Evolutionary conservation across 1,140 invertebrate genomes (phyloP).

Genomic region (Dendroctonus ponderosae): DNA sequence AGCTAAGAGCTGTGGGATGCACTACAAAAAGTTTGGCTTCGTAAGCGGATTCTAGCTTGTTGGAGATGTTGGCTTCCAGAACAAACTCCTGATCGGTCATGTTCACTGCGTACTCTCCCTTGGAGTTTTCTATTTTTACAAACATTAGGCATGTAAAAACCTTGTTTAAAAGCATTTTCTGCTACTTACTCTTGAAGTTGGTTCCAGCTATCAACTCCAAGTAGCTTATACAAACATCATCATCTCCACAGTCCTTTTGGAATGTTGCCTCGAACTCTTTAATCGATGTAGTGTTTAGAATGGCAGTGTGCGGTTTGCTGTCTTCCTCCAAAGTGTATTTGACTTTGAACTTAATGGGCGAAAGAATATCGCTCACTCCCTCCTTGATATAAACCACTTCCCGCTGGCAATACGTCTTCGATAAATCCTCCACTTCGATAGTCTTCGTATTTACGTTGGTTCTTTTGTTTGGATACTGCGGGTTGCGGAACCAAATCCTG

Average conservation of each 20-base stretch:
- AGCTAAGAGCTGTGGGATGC: conserved; percentile 76
- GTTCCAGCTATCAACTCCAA: conserved; percentile 65
- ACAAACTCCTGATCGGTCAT: conserved; percentile 66
- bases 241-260: conserved; percentile 88
- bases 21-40: conserved; percentile 79
- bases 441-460: conserved; percentile 16
- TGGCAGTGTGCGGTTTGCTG: conserved; percentile 73
- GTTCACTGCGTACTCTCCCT: conserved; percentile 29
- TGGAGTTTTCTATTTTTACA: conserved; percentile 7
- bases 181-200: conserved; percentile 33
- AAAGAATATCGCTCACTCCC: conserved; percentile 79
- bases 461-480: conserved; percentile 37
- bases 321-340: conserved; percentile 82
- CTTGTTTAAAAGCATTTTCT: not conserved
- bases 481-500: conserved; percentile 70
- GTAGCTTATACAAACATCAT: conserved; percentile 87
- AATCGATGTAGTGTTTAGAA: conserved; percentile 83
- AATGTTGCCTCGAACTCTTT: conserved; percentile 83
- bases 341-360: conserved; percentile 79
- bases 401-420: conserved; percentile 60
- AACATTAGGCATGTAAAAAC: not conserved
- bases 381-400: conserved; percentile 82
- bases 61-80: conserved; percentile 72
- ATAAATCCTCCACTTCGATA: conserved; percentile 25
- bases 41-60: conserved; percentile 86